Evolutionary conservation across 2,797 vertebrate genomes (phyloP).

Genomic region (Sebastolobus altivelis): DNA sequence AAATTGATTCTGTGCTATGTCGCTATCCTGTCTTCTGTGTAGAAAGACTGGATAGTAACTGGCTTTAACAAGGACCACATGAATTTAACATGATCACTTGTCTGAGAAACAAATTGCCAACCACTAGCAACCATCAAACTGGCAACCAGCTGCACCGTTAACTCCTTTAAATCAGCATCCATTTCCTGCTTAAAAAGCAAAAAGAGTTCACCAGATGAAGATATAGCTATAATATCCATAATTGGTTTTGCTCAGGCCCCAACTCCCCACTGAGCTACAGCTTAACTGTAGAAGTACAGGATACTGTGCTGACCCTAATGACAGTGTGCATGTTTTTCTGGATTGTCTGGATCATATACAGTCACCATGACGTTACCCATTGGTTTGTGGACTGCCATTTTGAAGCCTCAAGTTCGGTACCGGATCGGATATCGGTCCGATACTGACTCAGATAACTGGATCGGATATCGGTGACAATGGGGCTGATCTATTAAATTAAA

Average conservation of each 20-base stretch:
- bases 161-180: background rate
- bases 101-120: slow-evolving; percentile 6
- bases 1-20: background rate
- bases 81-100: slow-evolving; percentile 3
- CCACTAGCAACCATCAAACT: background rate
- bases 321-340: background rate
- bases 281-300: background rate
- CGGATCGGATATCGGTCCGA: too few species aligned
- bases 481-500: too few species aligned
- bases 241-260: slow-evolving; percentile 22
- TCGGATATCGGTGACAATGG: too few species aligned
- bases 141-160: background rate
- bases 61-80: background rate
- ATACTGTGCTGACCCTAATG: background rate
- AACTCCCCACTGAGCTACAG: background rate
- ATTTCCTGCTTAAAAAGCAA: background rate
- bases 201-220: slow-evolving; percentile 21
- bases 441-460: too few species aligned
- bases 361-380: too few species aligned
- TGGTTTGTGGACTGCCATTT: too few species aligned
- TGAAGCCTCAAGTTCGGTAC: too few species aligned
- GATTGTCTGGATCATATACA: background rate
- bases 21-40: background rate
- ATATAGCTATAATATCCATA: slow-evolving; percentile 22
- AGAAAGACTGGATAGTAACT: background rate